Evolutionary conservation across 2,797 vertebrate species (phyloP).

Genomic region (Rhinoraja longicauda): DNA sequence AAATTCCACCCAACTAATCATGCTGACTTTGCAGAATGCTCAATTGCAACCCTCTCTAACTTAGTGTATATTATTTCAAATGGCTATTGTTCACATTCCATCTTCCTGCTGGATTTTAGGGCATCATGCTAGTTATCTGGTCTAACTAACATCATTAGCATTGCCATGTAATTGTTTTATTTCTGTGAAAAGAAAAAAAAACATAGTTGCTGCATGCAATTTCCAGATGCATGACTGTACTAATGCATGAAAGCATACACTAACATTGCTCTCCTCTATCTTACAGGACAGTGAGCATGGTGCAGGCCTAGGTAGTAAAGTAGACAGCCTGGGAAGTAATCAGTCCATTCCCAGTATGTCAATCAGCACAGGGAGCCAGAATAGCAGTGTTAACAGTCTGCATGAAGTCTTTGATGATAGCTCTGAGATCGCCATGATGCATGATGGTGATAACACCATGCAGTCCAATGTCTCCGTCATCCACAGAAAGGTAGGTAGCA

Average conservation of each 20-base stretch:
- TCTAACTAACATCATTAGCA: background rate
- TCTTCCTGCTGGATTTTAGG: background rate
- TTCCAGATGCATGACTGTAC: background rate
- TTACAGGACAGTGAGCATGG: slow-evolving; percentile 87
- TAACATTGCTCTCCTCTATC: slow-evolving; percentile 41
- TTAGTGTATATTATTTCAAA: background rate
- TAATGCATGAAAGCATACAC: slow-evolving; percentile 20
- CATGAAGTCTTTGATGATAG: slow-evolving; percentile 91
- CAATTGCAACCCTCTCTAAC: background rate
- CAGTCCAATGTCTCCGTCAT: slow-evolving; percentile 70
- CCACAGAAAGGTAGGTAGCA: slow-evolving; percentile 76
- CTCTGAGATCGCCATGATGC: slow-evolving; percentile 76
- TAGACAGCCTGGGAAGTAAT: slow-evolving; percentile 96
- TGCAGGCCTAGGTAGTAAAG: slow-evolving; percentile 72
- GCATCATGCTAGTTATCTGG: background rate
- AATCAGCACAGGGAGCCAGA: slow-evolving; percentile 92
- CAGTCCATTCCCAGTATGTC: slow-evolving; percentile 94
- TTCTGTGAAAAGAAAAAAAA: background rate
- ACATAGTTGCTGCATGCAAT: slow-evolving; percentile 16
- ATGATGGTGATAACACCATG: slow-evolving; percentile 72
- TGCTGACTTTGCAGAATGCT: background rate
- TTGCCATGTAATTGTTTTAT: background rate
- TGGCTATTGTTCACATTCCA: background rate
- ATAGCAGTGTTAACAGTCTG: slow-evolving; percentile 97
- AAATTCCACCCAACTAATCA: background rate